Conservation (phyloP, 2,113 vertebrate species). For the Halcyon malimbica region DNA sequence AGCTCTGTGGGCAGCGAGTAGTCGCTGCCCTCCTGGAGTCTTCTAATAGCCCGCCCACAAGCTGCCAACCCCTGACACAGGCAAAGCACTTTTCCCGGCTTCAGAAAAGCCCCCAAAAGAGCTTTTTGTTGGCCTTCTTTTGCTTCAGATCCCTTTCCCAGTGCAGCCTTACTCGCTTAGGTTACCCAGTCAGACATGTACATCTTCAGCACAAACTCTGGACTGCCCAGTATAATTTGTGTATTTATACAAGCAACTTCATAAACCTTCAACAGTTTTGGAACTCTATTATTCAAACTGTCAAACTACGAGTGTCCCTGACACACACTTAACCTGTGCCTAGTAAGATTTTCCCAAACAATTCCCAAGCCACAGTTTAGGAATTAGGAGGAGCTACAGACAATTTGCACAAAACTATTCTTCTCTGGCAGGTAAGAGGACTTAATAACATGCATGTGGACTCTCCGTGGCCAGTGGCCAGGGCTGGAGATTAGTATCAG, state of each 20-base stretch:
- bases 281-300: background rate
- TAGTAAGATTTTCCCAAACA: background rate
- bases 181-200: background rate
- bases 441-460: background rate
- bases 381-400: background rate
- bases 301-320: background rate
- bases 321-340: background rate
- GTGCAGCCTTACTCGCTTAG: no score
- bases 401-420: background rate
- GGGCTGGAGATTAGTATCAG: background rate
- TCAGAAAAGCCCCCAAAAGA: no score
- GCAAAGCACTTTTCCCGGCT: no score
- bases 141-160: no score
- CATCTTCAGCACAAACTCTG: background rate
- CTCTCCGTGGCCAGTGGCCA: background rate
- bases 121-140: no score
- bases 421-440: background rate
- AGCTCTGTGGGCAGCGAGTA: no score
- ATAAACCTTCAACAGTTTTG: background rate
- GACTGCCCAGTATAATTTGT: background rate
- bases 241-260: background rate
- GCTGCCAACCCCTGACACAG: no score
- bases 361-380: background rate
- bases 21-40: no score
- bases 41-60: no score